Base-by-base conservation (phyloP, 2,113 vertebrate species). In the Scomber japonicus region DNA sequence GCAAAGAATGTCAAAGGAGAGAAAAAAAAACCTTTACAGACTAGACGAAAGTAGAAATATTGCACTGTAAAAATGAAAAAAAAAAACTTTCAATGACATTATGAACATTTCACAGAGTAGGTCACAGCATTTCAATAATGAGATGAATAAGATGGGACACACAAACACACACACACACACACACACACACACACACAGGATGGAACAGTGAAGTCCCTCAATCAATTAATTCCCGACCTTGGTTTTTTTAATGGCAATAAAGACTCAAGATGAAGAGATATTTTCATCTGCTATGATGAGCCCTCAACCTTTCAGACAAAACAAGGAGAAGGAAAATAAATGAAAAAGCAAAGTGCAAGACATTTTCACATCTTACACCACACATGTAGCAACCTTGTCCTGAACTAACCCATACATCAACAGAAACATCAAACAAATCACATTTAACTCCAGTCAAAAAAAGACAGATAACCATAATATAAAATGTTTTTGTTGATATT, bases 141-240 rank as follows among this genome's bases (percentile, higher is more conserved):
- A 75, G 64, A 60, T n/a, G 3, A 69, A 61, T 24, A n/a, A n/a
- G 53, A 40, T 17, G 11, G 14, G 16, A 62, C 14, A 77, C 27
- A 59, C 11, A 49, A 44, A 57, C 12, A 50, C 40, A 54, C 7
- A 35, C n/a, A 70, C 24, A 27, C 24, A 27, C 24, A 27, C 24
- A 27, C 24, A 27, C 24, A 27, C 24, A 27, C 24, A 27, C 24
- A 27, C 24, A 27, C 24, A 27, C 24, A 21, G 9, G 15, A 61
- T 63, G 40, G 27, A 61, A 4, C 4, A 30, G 44, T 35, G 30
- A 51, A 65, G 8, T 64, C 62, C 44, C 14, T 68, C 60, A 71
- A 11, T 71, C 56, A 63, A 19, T 72, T 57, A 44, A 57, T 5
- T 35, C 13, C 15, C 19, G 14, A 16, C 8, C 49, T 65, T 65